Evolutionary conservation across 2,113 vertebrate genomes (phyloP).

Genomic region (Corynorhinus townsendii): DNA sequence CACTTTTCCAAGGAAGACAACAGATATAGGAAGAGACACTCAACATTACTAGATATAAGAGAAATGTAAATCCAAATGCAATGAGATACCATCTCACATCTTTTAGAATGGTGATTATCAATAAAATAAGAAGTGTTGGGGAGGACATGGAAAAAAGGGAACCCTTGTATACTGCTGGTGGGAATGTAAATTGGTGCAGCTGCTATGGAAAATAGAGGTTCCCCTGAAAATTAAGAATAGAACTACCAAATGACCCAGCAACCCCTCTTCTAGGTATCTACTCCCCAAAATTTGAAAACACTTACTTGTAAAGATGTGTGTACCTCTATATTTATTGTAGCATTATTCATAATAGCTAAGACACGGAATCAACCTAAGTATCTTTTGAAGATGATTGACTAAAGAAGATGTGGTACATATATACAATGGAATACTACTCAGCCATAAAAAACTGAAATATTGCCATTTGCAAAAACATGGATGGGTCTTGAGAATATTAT

Average conservation of each 20-base stretch:
- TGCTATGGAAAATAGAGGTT: not conserved
- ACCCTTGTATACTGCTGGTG: not conserved
- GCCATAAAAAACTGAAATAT: not conserved
- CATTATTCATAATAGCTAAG: not conserved
- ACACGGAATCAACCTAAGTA: not conserved
- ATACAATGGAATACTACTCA: not conserved
- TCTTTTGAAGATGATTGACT: not conserved
- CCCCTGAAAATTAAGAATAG: not conserved
- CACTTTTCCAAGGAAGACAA: not conserved
- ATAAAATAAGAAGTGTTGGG: too few species aligned
- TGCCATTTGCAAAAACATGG: not conserved
- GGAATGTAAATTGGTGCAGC: not conserved
- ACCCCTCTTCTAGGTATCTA: not conserved
- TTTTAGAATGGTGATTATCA: not conserved
- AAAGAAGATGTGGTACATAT: not conserved
- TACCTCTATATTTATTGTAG: not conserved
- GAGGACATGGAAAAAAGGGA: too few species aligned
- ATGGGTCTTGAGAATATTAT: not conserved
- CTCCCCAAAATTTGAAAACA: not conserved
- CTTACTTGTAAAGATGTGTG: not conserved
- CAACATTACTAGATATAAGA: not conserved
- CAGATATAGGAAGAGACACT: not conserved
- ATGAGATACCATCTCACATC: not conserved
- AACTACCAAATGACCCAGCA: not conserved
- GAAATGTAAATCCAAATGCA: not conserved